A percentile compares a stretch with the other conserved stretches of the same genome.
These are phyloP conservation scores for Poeciliopsis gracilis DNA, from an alignment of 2,797 vertebrate genomes.

Conservation along the genomic window DNA sequence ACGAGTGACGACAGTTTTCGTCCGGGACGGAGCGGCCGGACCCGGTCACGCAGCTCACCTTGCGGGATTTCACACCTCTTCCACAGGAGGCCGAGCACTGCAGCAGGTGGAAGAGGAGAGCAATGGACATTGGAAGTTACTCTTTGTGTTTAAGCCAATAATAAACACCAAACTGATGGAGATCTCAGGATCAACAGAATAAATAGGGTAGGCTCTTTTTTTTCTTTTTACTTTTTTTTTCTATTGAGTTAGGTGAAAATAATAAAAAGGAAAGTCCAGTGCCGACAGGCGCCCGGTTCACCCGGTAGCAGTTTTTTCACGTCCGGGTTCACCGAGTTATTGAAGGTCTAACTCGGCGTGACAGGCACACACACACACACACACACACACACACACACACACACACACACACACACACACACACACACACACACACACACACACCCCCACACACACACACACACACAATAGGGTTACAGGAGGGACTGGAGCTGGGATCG, in stretches of 20 bases:
- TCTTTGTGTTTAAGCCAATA: not conserved
- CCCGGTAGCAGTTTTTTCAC: constrained; percentile 83
- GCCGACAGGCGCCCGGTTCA: constrained; percentile 59
- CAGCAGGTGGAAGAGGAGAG: constrained; percentile 49
- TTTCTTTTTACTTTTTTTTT: not conserved
- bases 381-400: constrained; percentile 23
- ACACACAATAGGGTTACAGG: constrained; percentile 40
- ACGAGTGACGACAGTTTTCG: constrained; percentile 87
- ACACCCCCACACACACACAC: constrained; percentile 23
- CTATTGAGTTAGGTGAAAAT: too few species aligned
- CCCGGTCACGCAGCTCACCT: constrained; percentile 88
- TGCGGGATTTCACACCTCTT: constrained; percentile 89
- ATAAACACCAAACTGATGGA: not conserved
- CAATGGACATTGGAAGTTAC: constrained; percentile 28
- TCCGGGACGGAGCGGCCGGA: constrained; percentile 87
- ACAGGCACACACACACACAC: constrained; percentile 69
- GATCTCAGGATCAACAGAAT: constrained; percentile 5
- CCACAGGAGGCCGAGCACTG: constrained; percentile 96
- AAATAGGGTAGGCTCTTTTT: not conserved
- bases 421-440: constrained; percentile 29
- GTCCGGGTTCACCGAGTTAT: constrained; percentile 84
- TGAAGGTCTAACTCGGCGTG: constrained; percentile 86
- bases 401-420: constrained; percentile 36
- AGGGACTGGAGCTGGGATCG: constrained; percentile 56
- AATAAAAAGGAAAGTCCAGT: constrained; percentile 46